Percentiles rank a stretch among this genome's conserved stretches.
These are phyloP conservation scores for Lycia hirtaria DNA, from an alignment of 2,888 invertebrate species.

Conservation along the genomic window DNA sequence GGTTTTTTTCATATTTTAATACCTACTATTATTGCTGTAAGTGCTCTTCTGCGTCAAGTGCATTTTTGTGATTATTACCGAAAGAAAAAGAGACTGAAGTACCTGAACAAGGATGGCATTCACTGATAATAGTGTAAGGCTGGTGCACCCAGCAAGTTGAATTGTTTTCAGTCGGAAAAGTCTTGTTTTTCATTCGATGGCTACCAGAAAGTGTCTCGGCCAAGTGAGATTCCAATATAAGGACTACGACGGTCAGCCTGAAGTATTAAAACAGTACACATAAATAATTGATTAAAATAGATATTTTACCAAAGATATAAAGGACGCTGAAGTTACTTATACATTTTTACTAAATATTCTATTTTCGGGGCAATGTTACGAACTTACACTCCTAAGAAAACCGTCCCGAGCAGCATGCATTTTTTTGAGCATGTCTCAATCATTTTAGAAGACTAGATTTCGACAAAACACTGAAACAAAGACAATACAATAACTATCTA, in stretches of 20 bases:
- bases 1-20: no score
- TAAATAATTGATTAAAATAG: no score
- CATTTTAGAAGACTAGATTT: no score
- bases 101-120: conserved; percentile 95
- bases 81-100: conserved; percentile 40
- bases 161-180: conserved; percentile 90
- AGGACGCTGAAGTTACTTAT: no score
- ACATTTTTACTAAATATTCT: no score
- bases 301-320: no score
- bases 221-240: conserved; percentile 91
- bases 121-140: conserved; percentile 88
- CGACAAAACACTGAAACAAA: no score
- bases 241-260: conserved; percentile 92
- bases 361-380: not conserved
- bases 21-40: no score
- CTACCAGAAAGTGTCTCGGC: conserved; percentile 84
- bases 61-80: no score
- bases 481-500: no score
- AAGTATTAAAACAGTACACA: conserved; percentile 53
- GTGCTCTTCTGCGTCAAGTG: no score
- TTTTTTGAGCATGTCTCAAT: conserved; percentile 94
- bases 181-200: conserved; percentile 85
- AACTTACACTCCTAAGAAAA: conserved; percentile 90
- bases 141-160: conserved; percentile 92
- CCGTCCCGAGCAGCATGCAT: conserved; percentile 92